Percentiles rank a stretch among this genome's conserved stretches.
These are phyloP conservation scores for Gymnocheta viridis DNA, from an alignment of 2,888 invertebrate species.

Conservation along the genomic window DNA sequence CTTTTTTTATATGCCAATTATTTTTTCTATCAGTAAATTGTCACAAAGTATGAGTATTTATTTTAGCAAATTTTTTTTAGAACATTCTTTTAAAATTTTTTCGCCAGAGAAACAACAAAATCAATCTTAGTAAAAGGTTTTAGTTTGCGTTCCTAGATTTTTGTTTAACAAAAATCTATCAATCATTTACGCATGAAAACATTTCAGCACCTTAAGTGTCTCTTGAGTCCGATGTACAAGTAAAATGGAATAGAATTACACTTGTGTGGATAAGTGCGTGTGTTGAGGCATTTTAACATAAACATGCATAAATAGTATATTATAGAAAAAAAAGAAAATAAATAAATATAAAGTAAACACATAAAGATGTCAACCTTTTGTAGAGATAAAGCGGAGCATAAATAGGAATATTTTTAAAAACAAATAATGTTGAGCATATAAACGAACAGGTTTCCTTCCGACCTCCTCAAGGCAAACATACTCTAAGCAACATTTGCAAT, in stretches of 20 bases:
- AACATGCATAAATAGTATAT: neutral
- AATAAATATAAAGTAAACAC: neutral
- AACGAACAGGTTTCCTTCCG: neutral
- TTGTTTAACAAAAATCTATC: conserved; percentile 51
- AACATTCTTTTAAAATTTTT: neutral
- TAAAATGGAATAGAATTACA: conserved; percentile 29
- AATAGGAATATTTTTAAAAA: neutral
- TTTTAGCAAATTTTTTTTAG: conserved; percentile 1
- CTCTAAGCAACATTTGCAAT: neutral
- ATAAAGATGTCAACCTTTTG: conserved; percentile 58
- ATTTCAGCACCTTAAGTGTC: conserved; percentile 61
- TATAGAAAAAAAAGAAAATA: conserved; percentile 7
- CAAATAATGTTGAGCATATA: neutral
- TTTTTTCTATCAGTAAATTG: conserved; percentile 6
- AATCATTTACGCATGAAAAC: conserved; percentile 63
- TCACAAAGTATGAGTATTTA: neutral
- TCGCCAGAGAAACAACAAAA: neutral
- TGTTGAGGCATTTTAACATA: neutral
- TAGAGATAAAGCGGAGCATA: neutral
- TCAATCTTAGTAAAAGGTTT: conserved; percentile 39
- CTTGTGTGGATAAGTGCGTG: conserved; percentile 4
- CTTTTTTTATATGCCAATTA: neutral
- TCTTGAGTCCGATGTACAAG: conserved; percentile 5
- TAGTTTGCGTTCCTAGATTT: neutral
- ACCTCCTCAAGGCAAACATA: conserved; percentile 41